Evolutionary conservation across 2,113 vertebrate genomes (phyloP).

Genomic region (Cyanistes caeruleus): DNA sequence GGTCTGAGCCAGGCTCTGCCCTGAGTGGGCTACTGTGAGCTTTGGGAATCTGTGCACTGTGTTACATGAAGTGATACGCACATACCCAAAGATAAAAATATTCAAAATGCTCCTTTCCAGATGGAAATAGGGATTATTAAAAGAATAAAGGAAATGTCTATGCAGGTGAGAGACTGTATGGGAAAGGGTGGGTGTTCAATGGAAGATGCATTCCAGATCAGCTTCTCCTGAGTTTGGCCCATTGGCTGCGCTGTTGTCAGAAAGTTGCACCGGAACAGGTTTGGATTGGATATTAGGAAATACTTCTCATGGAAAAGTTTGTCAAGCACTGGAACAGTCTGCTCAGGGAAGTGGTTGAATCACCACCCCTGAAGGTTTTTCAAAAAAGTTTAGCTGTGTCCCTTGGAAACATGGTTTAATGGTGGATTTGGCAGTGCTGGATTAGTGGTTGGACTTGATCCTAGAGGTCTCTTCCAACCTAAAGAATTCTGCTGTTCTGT

Average conservation of each 20-base stretch:
- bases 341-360: neutral
- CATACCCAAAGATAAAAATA: neutral
- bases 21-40: neutral
- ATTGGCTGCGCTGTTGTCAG: neutral
- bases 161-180: neutral
- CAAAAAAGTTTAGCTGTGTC: accelerated
- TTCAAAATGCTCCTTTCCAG: neutral
- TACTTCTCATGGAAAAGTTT: neutral
- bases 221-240: neutral
- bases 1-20: neutral
- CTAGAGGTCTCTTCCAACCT: neutral
- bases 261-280: neutral
- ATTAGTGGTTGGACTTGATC: neutral
- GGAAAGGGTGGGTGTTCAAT: neutral
- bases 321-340: neutral
- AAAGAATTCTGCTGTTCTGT: neutral
- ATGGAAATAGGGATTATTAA: neutral
- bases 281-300: neutral
- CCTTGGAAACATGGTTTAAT: neutral
- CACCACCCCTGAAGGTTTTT: neutral
- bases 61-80: neutral
- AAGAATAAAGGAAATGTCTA: neutral
- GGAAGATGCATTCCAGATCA: neutral
- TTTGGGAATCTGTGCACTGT: neutral
- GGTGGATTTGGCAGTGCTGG: neutral